Base-by-base conservation (phyloP, 2,113 vertebrate genomes). In the Marmota flaviventris region DNA sequence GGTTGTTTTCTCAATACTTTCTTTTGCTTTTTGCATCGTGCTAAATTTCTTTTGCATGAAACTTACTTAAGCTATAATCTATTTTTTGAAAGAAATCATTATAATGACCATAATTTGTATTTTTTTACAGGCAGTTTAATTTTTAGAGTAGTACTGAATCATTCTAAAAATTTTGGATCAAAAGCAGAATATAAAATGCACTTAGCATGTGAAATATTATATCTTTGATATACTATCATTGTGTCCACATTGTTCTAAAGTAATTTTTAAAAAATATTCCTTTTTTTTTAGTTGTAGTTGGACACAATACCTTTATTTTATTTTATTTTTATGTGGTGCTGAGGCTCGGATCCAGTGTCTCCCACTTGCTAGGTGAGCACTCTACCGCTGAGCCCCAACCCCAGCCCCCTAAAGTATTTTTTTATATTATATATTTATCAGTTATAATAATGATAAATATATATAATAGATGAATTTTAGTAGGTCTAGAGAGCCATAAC, bases 61-160 rank as follows among this genome's bases (percentile, higher is more conserved):
- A 93, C 10, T 95, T 94, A 72, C 34, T 77, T 88, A 88, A 70
- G 18, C 18, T 91, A 14, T 75, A 91, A 69, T 75, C 92, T 77
- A 18, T 96, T 93, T 97, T 96, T 93, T 85, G 82, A 93, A 96
- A 94, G 45, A 83, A 94, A 92, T 95, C 72, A 85, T 95, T 37
- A 73, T 32, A 94, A 95, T 75, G 25, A 85, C 25, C 72, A 13
- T n/a, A 48, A 72, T 96, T 78, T 96, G 17, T 67, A 82, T 93
- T 81, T 39, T 81, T 92, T 92, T 45, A 89, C 1, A 91, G 7
- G 27, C 58, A 81, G 34, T 91, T 96, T 85, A 77, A 76, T 95
- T 87, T 94, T 94, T 56, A 70, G 79, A 73, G 51, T 90, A 89
- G 29, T 8, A 39, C 58, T 58, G 51, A 96, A 73, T 91, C 22